A percentile compares a stretch with the other conserved stretches of the same genome.
Evolutionary conservation across 2,797 vertebrate genomes (phyloP).

Genomic region (Poecilia wingei): DNA sequence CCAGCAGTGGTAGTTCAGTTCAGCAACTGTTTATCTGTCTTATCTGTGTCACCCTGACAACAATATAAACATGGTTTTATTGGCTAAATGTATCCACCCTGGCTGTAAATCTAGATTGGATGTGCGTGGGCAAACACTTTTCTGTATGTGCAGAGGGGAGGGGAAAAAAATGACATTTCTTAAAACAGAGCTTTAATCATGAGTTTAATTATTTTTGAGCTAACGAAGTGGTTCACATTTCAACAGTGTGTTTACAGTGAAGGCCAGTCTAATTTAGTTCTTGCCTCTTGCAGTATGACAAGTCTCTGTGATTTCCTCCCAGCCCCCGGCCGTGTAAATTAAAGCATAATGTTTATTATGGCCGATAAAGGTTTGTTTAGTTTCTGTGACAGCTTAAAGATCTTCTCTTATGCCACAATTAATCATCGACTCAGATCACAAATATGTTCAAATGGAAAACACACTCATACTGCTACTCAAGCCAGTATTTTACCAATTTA

Average conservation of each 20-base stretch:
- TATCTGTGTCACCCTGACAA: conserved; percentile 62
- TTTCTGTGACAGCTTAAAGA: conserved; percentile 1
- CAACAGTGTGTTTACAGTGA: conserved; percentile 17
- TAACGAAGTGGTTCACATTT: not conserved
- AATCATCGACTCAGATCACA: not conserved
- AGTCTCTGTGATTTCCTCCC: not conserved
- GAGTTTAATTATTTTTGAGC: not conserved
- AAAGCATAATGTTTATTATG: not conserved
- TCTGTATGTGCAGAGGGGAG: conserved; percentile 5
- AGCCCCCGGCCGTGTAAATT: not conserved
- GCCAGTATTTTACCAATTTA: not conserved
- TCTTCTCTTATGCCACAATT: not conserved
- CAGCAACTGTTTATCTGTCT: conserved; percentile 61
- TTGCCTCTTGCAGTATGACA: not conserved
- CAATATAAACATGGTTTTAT: conserved; percentile 64
- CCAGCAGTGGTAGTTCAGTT: conserved; percentile 52
- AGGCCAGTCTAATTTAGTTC: not conserved
- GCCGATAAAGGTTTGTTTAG: not conserved
- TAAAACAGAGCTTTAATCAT: conserved; percentile 10
- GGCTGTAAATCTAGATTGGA: conserved; percentile 29
- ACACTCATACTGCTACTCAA: not conserved
- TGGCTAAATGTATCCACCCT: conserved; percentile 31
- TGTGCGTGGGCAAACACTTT: conserved; percentile 13
- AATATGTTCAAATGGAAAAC: not conserved
- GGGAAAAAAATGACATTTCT: not conserved